Evolutionary conservation across 2,888 invertebrate species (phyloP), one percentile per base, ranked within the genome.

Genomic region (Esperia sulphurella): DNA sequence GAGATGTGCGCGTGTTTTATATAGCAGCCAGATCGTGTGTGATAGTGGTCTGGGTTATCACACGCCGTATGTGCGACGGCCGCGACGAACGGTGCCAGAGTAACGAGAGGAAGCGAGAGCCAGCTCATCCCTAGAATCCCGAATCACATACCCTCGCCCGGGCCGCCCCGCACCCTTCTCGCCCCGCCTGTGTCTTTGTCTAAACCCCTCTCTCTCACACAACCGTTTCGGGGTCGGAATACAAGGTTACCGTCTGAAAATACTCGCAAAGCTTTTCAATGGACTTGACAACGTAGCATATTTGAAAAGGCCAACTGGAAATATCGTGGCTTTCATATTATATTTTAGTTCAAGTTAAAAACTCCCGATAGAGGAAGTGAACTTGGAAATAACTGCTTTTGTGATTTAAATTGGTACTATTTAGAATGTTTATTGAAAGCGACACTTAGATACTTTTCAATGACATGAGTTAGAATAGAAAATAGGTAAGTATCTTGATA

Each of bases 41-140:
- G 69, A 75, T 64, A 70, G 61, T 63, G 62, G 63, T 61, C 63
- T 68, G 55, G 60, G 54, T 51, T 51, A 61, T 65, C 49, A 53
- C 59, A 49, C 9, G 9, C 9, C 31, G 37, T 52, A 75, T 79
- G 87, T 86, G 83, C 75, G 83, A 58, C 79, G 74, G 67, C 80
- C 79, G 80, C 84, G 79, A 71, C 89, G 86, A 70, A 72, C 88
- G 75, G 77, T 77, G 77, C 83, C 79, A 77, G 79, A 88, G 79
- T 89, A 89, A 83, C 83, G 86, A 80, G 87, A 83, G 83, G 81
- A 87, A 87, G 85, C 81, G 86, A 86, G 88, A 85, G 71, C 76
- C 78, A 77, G 81, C 87, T 86, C 91, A 92, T 91, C 84, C 91
- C 91, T 85, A 87, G 84, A 77, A 85, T 88, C 83, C 90, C 88